These are phyloP conservation scores for Drosophila truncata DNA, from an alignment of 1,140 invertebrate species.

Conservation along the genomic window DNA sequence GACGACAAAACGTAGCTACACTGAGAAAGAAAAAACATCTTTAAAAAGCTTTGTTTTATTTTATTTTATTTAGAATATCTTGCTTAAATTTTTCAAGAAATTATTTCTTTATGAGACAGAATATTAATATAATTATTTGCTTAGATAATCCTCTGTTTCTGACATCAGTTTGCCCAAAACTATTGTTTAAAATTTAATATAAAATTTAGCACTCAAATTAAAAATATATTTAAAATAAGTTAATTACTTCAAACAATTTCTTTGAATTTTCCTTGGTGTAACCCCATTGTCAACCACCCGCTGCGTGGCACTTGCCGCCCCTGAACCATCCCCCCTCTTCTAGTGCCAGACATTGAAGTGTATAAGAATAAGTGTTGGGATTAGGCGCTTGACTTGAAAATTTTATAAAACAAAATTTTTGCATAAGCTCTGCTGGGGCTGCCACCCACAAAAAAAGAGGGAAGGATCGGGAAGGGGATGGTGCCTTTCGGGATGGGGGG, in stretches of 20 bases:
- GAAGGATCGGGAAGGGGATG: neutral
- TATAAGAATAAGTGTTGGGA: conserved; percentile 84
- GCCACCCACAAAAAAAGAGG: conserved; percentile 24
- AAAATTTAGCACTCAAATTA: neutral
- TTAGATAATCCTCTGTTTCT: too few relatives aligned
- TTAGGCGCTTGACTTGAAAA: conserved; percentile 84
- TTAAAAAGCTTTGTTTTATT: too few relatives aligned
- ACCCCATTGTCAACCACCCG: neutral
- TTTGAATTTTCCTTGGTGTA: neutral
- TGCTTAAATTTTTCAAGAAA: neutral
- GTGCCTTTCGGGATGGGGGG: neutral
- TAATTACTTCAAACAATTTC: neutral
- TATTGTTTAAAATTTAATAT: too few relatives aligned
- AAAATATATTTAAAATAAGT: neutral
- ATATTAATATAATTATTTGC: too few relatives aligned
- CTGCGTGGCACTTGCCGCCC: neutral
- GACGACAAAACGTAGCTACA: conserved; percentile 44
- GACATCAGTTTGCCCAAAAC: too few relatives aligned
- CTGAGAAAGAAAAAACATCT: too few relatives aligned
- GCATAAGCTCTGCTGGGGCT: conserved; percentile 72
- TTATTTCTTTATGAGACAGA: neutral
- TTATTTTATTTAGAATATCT: neutral
- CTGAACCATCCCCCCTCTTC: conserved; percentile 26
- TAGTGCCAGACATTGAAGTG: conserved; percentile 81
- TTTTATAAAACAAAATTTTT: conserved; percentile 84